phyloP scores from a whole-genome alignment of 2,797 vertebrate species.

The Mareca penelope region DNA sequence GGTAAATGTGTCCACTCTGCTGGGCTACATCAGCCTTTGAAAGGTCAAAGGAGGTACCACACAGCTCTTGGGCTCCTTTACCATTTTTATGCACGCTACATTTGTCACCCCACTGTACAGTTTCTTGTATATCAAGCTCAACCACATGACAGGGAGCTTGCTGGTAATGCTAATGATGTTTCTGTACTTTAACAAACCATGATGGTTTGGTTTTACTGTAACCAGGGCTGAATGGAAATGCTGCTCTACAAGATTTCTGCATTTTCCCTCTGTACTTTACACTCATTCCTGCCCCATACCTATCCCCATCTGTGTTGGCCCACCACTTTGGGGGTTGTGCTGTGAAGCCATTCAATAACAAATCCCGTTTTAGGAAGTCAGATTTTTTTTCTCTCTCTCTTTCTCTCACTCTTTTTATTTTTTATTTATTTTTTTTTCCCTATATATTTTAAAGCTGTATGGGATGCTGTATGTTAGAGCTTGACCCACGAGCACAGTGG shows the following conservation, averaged over 20 bases:
- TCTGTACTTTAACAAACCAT: not conserved
- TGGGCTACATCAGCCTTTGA: not conserved
- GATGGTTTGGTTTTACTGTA: not conserved
- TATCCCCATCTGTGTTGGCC: not conserved
- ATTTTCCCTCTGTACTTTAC: not conserved
- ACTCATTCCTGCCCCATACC: fast-evolving
- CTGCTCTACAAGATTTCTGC: not conserved
- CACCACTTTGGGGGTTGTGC: not conserved
- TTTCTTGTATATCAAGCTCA: not conserved
- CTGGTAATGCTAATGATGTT: not conserved
- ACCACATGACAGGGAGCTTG: fast-evolving
- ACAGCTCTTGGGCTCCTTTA: not conserved
- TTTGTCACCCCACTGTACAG: not conserved
- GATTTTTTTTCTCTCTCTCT: not conserved
- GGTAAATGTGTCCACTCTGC: not conserved
- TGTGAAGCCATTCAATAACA: not conserved
- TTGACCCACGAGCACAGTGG: not conserved
- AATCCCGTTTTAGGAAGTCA: not conserved
- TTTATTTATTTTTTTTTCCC: not conserved
- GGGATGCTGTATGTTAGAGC: not conserved
- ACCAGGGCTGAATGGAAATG: not conserved
- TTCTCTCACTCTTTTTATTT: too few species aligned
- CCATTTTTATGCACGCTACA: not conserved
- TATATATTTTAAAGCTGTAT: not conserved
- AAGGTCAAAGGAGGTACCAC: not conserved